Evolutionary conservation across 2,797 vertebrate genomes (phyloP), one percentile per base, ranked within the genome.

Genomic region (Catharus ustulatus): DNA sequence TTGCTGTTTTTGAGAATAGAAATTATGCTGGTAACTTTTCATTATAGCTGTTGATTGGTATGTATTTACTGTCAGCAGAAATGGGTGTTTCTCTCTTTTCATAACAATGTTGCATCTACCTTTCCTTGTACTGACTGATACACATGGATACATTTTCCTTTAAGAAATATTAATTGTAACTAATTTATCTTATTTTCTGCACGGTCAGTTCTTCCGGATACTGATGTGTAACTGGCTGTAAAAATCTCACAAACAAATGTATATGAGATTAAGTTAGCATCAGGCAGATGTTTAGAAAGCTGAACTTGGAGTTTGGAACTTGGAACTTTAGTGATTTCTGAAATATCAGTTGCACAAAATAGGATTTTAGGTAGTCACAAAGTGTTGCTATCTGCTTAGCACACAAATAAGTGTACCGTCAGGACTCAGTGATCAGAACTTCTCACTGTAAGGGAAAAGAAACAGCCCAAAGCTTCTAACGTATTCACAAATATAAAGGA

Each of bases 21-120:
- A 97, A 95, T 96, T 92, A 90, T 62, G n/a, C 19, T 76, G 61
- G 72, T 78, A 96, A 90, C 92, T 95, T 95, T 97, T 95, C 64
- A 72, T 71, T 95, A 87, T 67, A 85, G 62, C 48, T 93, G 27
- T 57, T 96, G 81, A 91, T 77, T 75, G 61, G 18, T 85, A 78
- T 76, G 32, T 76, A 90, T 93, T 94, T 87, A 43, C 18, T 86
- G 48, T 77, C 57, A 86, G 90, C 51, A 95, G 46, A 91, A 62
- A 49, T n/a, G 11, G 4, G 7, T 0, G 6, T 2, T 29, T 48
- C n/a, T 54, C 85, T 86, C 64, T 88, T 94, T 51, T 93, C 86
- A 78, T 90, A 95, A 94, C 46, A 42, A 14, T 36, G 29, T 11
- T 55, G 6, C 18, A 10, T 43, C 38, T 69, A 57, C 49, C 20